Conservation (phyloP, 2,113 vertebrate species). For the Phrynocephalus versicolor region DNA sequence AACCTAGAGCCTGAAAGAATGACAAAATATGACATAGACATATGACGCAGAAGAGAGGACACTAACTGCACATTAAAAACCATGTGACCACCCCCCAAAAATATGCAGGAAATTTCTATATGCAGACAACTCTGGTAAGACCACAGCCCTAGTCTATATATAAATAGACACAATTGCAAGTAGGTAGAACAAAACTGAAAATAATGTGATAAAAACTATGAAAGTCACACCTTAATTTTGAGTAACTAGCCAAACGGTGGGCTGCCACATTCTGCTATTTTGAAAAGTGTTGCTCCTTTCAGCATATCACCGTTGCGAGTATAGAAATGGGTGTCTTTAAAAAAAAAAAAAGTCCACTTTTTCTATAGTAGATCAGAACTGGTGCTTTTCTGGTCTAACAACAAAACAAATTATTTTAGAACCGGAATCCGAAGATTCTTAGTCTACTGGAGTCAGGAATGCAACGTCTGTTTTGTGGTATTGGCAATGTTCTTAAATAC, state of each 20-base stretch:
- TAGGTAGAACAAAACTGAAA: background rate
- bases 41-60: too few species aligned
- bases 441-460: too few species aligned
- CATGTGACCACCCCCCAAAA: too few species aligned
- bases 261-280: conserved; percentile 7
- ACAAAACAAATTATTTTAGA: background rate
- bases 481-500: background rate
- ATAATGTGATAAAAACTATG: background rate
- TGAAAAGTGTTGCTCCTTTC: background rate
- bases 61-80: too few species aligned
- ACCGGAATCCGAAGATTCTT: too few species aligned
- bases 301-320: background rate
- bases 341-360: background rate
- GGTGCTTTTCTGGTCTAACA: background rate
- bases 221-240: background rate
- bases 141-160: too few species aligned
- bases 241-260: conserved; percentile 3
- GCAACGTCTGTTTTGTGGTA: background rate
- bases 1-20: too few species aligned
- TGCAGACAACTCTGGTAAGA: too few species aligned
- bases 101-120: too few species aligned
- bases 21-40: too few species aligned
- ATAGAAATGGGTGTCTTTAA: background rate
- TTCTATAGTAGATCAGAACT: background rate
- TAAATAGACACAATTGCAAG: background rate